Base-by-base conservation (phyloP, 2,113 vertebrate species). In the Vulpes vulpes region DNA sequence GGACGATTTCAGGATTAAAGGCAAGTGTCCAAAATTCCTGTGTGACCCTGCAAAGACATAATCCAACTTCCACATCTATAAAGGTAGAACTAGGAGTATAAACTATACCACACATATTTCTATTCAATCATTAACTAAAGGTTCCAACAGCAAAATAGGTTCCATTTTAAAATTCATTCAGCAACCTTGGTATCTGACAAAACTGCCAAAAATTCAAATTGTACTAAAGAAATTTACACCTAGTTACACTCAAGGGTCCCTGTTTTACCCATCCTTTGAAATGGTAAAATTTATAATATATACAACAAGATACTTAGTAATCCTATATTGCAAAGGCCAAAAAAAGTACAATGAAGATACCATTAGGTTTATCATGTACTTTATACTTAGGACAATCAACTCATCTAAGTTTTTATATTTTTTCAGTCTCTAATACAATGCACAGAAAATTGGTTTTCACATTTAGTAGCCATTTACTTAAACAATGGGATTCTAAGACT, bases 131-230 rank as follows among this genome's bases (percentile, higher is more conserved):
- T 85, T 95, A 86, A 91, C 91, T 86, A 74, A 51, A 92, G 30
- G 81, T 83, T 84, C 71, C 73, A 65, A 96, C 23, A 96, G 71
- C 57, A 96, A 91, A 96, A 82, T 8, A 90, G 65, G 88, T 92
- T 92, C 32, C 51, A 96, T 78, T 93, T 91, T 95, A 92, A 96
- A 51, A 84, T 67, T 94, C 94, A 60, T 93, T 95, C 80, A 90
- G 11, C 71, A 95, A 89, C 14, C 73, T 55, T 49, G 62, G 11
- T 76, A 94, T 16, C 23, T 76, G 64, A 87, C 27, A 91, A 80
- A 97, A 87, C 14, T 88, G 30, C 15, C 90, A 59, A 94, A 92
- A 86, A 78, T 94, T 90, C 73, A 92, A 92, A 59, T 32, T 79
- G 49, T 89, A 81, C 35, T 96, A 62, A 60, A 80, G 84, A 69